A percentile compares a stretch with the other conserved stretches of the same genome.
phyloP scores from a whole-genome alignment of 2,797 vertebrate genomes.

The Margarornis squamiger region DNA sequence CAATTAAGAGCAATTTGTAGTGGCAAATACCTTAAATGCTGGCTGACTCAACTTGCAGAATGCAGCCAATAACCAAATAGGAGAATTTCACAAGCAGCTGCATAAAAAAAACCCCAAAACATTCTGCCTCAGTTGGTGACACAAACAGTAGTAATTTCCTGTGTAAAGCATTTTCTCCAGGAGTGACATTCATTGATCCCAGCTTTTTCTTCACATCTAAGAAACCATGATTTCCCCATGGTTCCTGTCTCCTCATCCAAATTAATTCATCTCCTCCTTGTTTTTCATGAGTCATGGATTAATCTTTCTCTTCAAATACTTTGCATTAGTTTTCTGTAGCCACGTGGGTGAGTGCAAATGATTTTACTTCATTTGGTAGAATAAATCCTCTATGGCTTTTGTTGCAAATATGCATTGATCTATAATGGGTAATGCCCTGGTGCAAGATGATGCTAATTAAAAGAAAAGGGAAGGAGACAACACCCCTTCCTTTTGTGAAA shows the following conservation, averaged over 20 bases:
- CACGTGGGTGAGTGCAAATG: not conserved
- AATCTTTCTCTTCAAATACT: not conserved
- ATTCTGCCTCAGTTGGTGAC: not conserved
- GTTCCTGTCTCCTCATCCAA: not conserved
- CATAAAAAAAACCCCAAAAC: not conserved
- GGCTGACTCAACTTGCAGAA: constrained; percentile 20
- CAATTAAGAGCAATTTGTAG: constrained; percentile 42
- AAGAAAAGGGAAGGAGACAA: not conserved
- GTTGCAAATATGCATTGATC: not conserved
- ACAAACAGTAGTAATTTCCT: not conserved
- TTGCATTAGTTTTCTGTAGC: not conserved
- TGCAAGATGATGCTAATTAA: not conserved
- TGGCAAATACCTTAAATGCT: not conserved
- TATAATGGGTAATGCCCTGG: not conserved
- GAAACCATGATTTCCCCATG: not conserved
- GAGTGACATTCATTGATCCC: not conserved
- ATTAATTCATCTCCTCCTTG: not conserved
- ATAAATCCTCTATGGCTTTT: not conserved
- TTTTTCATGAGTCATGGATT: not conserved
- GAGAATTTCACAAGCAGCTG: not conserved
- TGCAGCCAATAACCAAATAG: not conserved
- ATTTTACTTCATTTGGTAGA: not conserved
- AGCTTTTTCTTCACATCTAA: not conserved
- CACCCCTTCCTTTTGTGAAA: not conserved
- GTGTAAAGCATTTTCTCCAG: not conserved